Percentiles rank a stretch among this genome's conserved stretches.
phyloP scores from a whole-genome alignment of 2,888 invertebrate species.

The Andricus curvator region DNA sequence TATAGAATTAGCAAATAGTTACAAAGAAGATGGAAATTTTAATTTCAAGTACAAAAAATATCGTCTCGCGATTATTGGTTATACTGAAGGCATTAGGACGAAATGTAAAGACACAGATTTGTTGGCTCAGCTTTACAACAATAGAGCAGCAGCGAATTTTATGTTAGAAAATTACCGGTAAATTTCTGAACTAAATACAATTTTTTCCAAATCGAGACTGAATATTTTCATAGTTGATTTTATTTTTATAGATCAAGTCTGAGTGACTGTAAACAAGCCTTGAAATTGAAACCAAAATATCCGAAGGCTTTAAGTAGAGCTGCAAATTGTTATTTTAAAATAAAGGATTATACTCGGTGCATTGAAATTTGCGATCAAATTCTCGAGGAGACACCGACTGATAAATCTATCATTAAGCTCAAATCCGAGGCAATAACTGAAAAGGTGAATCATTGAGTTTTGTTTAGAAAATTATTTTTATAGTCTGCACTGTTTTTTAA shows the following conservation, averaged over 20 bases:
- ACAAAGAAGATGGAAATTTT: constrained; percentile 97
- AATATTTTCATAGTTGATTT: constrained; percentile 34
- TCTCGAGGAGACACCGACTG: constrained; percentile 80
- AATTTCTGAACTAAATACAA: constrained; percentile 6
- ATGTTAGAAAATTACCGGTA: constrained; percentile 89
- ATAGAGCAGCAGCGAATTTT: constrained; percentile 94
- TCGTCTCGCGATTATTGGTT: constrained; percentile 90
- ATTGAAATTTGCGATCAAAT: constrained; percentile 86
- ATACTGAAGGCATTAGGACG: constrained; percentile 93
- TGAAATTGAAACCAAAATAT: constrained; percentile 88
- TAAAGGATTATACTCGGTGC: constrained; percentile 85
- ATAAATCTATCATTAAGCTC: constrained; percentile 81
- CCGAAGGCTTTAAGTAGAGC: constrained; percentile 88
- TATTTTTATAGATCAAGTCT: constrained; percentile 82
- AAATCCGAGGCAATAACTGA: constrained; percentile 80
- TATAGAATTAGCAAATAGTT: constrained; percentile 89
- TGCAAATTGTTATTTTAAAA: constrained; percentile 85
- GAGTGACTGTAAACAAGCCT: constrained; percentile 88
- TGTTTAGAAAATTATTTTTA: constrained; percentile 23
- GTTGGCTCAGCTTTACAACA: constrained; percentile 92
- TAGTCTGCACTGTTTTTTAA: neutral
- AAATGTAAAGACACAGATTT: constrained; percentile 86
- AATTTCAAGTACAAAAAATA: constrained; percentile 97
- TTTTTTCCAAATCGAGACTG: neutral
- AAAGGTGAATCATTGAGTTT: constrained; percentile 73